phyloP scores from a whole-genome alignment of 2,113 vertebrate genomes.

The Ceuthmochares aereus region DNA sequence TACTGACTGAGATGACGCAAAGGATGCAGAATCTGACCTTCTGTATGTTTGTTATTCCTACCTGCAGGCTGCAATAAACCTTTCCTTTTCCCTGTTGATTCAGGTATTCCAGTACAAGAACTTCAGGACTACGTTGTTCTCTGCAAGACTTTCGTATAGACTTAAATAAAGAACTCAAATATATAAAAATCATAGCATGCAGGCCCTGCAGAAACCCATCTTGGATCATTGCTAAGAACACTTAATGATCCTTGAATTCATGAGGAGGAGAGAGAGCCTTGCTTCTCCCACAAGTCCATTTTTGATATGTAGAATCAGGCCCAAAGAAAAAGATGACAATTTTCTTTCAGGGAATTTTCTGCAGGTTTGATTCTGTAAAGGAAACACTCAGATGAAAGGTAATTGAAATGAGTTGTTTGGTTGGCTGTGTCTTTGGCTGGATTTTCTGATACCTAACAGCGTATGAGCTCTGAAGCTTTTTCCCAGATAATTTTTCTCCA shows the following conservation, averaged over 20 bases:
- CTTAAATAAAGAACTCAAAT: neutral
- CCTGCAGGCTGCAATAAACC: neutral
- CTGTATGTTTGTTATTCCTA: neutral
- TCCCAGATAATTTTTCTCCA: neutral
- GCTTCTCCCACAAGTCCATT: neutral
- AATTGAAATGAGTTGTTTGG: neutral
- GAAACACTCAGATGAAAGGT: neutral
- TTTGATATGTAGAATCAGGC: neutral
- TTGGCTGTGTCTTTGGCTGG: neutral
- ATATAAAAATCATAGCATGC: neutral
- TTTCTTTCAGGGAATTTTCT: neutral
- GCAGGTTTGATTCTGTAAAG: neutral
- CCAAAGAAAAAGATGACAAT: neutral
- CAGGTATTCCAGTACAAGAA: neutral
- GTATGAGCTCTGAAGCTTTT: neutral
- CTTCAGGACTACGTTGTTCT: neutral
- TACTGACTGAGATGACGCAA: neutral
- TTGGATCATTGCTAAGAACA: neutral
- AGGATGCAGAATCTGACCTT: neutral
- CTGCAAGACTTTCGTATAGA: neutral
- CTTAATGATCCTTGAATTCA: slow-evolving; percentile 4
- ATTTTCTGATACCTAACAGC: neutral
- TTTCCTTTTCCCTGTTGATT: neutral
- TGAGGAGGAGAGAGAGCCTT: neutral
- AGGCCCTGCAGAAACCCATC: neutral